Evolutionary conservation across 1,140 invertebrate genomes (phyloP), one percentile per base, ranked within the genome.

Genomic region (Euwallacea fornicatus): DNA sequence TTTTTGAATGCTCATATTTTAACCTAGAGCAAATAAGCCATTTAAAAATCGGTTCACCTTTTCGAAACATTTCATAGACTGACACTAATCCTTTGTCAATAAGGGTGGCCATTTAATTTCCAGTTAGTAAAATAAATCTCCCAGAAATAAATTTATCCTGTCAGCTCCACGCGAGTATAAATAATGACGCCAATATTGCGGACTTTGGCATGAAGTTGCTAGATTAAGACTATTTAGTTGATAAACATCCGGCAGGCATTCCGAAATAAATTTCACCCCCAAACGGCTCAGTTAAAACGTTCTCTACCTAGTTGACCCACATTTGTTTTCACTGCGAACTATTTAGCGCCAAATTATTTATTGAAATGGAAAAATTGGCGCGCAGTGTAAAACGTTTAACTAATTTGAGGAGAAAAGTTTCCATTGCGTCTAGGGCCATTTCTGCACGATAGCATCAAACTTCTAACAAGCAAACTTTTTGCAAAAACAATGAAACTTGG

Each of bases 401-500:
- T 33, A 33, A 33, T 33, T 33, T 33, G 21, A 33, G 21, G 21
- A 33, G 21, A 33, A 33, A 33, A 33, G 21, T 33, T 33, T 33
- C 21, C 21, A 4, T 33, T 33, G 21, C 21, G 21, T 33, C 21
- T 33, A 33, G 21, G 21, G 21, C 21, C 21, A 33, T 33, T 33
- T 9, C 58, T 42, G 58, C 58, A 60, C 33, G 42, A 60, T 42
- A 60, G 58, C 21, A 42, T 41, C 42, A 60, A 60, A 60, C 58
- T 60, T 42, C 42, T 60, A 60, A 60, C 58, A 60, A 42, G 21
- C 13, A 60, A 60, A 60, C 58, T 60, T 60, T 60, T 21, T 41
- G 7, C 21, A 60, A 60, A 60, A 60, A 60, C 58, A 60, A 60
- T 60, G 58, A 60, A 60, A 60, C 58, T 60, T 60, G 7, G 41